phyloP scores from a whole-genome alignment of 2,888 invertebrate genomes.

The Empis livida region DNA sequence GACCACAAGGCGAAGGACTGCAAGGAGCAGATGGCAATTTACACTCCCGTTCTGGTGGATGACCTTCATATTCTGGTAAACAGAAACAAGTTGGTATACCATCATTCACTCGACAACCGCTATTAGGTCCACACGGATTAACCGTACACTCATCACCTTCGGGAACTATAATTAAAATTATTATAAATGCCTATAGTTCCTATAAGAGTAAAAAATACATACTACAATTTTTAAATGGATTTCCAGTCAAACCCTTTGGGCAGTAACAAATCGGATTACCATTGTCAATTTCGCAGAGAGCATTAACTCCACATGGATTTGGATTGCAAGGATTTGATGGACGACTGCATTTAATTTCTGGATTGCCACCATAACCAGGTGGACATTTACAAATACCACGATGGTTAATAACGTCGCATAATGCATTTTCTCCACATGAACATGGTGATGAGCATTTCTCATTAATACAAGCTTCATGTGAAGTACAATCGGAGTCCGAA shows the following conservation, averaged over 20 bases:
- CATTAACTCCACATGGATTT: conserved; percentile 78
- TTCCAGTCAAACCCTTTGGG: conserved; percentile 78
- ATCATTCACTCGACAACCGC: conserved; percentile 65
- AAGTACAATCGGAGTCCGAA: conserved; percentile 55
- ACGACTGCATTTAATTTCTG: conserved; percentile 53
- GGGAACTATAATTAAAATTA: conserved; percentile 50
- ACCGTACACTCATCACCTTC: conserved; percentile 74
- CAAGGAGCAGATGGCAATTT: conserved; percentile 64
- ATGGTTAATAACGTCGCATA: conserved; percentile 71
- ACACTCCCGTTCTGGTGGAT: conserved; percentile 61
- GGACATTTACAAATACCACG: conserved; percentile 70
- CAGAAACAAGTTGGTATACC: conserved; percentile 76
- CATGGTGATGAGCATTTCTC: conserved; percentile 65
- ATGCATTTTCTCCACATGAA: conserved; percentile 64
- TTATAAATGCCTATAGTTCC: neutral
- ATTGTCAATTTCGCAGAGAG: conserved; percentile 70
- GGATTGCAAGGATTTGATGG: conserved; percentile 69
- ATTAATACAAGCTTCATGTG: conserved; percentile 64
- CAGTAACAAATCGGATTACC: conserved; percentile 82
- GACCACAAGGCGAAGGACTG: conserved; percentile 75
- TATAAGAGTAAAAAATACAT: conserved; percentile 38
- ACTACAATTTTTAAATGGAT: conserved; percentile 85
- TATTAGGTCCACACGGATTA: conserved; percentile 72
- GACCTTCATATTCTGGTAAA: conserved; percentile 73
- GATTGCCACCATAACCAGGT: conserved; percentile 68